A percentile compares a stretch with the other conserved stretches of the same genome.
Evolutionary conservation across 2,797 vertebrate genomes (phyloP).

Genomic region (Apogon talboti): DNA sequence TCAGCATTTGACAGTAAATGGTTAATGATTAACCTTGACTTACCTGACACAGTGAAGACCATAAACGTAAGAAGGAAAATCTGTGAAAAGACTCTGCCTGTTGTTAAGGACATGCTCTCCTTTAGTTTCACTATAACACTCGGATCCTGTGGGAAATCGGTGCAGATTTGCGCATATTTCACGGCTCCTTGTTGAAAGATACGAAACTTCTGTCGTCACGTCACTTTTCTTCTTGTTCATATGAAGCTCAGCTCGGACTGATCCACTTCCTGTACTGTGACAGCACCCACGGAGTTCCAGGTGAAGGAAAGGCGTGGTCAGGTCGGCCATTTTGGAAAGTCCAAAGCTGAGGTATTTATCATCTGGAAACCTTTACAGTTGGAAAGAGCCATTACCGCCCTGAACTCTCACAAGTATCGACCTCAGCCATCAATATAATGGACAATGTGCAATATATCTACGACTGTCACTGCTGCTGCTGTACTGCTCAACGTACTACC

Average conservation of each 20-base stretch:
- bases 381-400: too few species aligned
- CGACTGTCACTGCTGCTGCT: too few species aligned
- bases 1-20: neutral
- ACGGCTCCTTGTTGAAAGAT: neutral
- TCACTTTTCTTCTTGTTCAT: neutral
- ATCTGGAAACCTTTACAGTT: neutral
- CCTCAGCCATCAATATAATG: too few species aligned
- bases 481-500: too few species aligned
- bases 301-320: conserved; percentile 53
- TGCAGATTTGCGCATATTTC: conserved; percentile 19
- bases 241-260: neutral
- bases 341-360: neutral
- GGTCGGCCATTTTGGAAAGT: conserved; percentile 43
- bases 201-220: neutral
- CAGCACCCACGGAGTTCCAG: conserved; percentile 5
- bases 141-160: conserved; percentile 7
- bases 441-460: too few species aligned
- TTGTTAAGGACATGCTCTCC: conserved; percentile 47
- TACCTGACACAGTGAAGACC: conserved; percentile 56
- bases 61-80: conserved; percentile 25
- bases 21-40: conserved; percentile 30
- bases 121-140: neutral
- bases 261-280: conserved; percentile 53
- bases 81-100: neutral
- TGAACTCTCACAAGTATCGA: too few species aligned